Base-by-base conservation (phyloP, 2,888 invertebrate genomes). In the Brachylomia viminalis region DNA sequence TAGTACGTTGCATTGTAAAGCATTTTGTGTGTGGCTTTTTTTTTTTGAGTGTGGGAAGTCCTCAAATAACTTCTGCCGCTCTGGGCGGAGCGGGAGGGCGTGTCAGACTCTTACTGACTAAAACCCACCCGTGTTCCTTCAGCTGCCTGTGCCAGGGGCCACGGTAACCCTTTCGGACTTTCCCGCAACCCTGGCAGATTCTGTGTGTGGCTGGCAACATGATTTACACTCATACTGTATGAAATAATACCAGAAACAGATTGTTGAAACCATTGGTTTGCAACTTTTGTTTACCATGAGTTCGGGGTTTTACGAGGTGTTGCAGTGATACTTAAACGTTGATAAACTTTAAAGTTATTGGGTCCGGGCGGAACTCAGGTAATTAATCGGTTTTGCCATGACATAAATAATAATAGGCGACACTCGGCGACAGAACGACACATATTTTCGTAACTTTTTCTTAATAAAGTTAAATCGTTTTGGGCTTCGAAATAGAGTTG, bases 281-380 rank as follows among this genome's bases (percentile, higher is more conserved):
- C 45, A 54, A 47, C 47, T 73, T 73, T 73, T 58, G 15, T 23
- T 73, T 58, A 47, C 33, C 33, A 23, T 47, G 15, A 47, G 13
- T 33, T 23, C 11, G 59, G 33, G 17, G 17, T 7, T 52, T 30
- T 54, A 4, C 13, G 38, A 17, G 15, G 23, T 54, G 4, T 11
- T 15, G 13, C 33, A 56, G n/a, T 38, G 6, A 17, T 38, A 47
- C 33, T 58, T 23, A 33, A 59, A 33, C 59, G 33, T 33, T 33
- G 23, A 11, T 59, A 5, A 33, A 33, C 11, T 59, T 30, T 59
- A 20, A 33, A 59, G 33, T 59, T 27, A 27, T 15, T 58, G 1
- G 17, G 17, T 30, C 8, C 5, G 6, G 1, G 27, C 5, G 6
- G 1, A 56, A 27, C 15, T n/a, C n/a, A 3, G 54, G 30, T 30